Evolutionary conservation across 2,113 vertebrate species (phyloP).

Genomic region (Corydoras sp.): DNA sequence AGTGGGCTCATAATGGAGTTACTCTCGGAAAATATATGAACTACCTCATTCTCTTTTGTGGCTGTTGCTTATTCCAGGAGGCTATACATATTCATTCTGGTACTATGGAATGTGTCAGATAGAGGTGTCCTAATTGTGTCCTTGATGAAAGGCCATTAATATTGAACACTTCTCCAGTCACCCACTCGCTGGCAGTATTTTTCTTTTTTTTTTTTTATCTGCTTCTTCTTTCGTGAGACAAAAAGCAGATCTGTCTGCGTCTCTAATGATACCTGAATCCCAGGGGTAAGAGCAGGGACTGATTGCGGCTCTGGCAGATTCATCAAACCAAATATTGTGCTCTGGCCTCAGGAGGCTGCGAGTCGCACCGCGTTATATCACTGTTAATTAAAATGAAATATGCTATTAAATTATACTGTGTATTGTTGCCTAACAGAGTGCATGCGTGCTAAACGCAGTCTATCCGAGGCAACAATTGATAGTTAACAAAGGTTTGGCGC

Average conservation of each 20-base stretch:
- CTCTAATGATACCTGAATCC: constrained; percentile 77
- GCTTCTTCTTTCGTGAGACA: constrained; percentile 48
- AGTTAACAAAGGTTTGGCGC: constrained; percentile 54
- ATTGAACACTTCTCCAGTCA: constrained; percentile 66
- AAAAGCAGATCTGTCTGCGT: constrained; percentile 68
- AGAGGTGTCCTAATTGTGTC: constrained; percentile 76
- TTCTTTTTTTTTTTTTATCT: constrained; percentile 41
- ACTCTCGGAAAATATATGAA: constrained; percentile 50
- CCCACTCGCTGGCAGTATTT: constrained; percentile 48
- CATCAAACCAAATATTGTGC: constrained; percentile 67
- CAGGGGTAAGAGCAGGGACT: constrained; percentile 58
- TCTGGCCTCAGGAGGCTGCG: constrained; percentile 64
- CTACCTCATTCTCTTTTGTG: constrained; percentile 44
- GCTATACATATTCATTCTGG: constrained; percentile 67
- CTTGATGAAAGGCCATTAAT: constrained; percentile 77
- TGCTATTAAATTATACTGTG: constrained; percentile 69
- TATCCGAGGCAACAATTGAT: constrained; percentile 58
- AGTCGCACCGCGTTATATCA: constrained; percentile 70
- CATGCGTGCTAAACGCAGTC: constrained; percentile 57
- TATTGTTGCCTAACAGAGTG: constrained; percentile 58
- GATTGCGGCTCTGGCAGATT: constrained; percentile 66
- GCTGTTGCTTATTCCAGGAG: constrained; percentile 55
- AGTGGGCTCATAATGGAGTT: constrained; percentile 37
- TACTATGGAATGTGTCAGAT: constrained; percentile 68
- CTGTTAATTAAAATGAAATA: constrained; percentile 76